A percentile compares a stretch with the other conserved stretches of the same genome.
These are phyloP conservation scores for Pluvialis apricaria DNA, from an alignment of 2,113 vertebrate genomes.

Conservation along the genomic window DNA sequence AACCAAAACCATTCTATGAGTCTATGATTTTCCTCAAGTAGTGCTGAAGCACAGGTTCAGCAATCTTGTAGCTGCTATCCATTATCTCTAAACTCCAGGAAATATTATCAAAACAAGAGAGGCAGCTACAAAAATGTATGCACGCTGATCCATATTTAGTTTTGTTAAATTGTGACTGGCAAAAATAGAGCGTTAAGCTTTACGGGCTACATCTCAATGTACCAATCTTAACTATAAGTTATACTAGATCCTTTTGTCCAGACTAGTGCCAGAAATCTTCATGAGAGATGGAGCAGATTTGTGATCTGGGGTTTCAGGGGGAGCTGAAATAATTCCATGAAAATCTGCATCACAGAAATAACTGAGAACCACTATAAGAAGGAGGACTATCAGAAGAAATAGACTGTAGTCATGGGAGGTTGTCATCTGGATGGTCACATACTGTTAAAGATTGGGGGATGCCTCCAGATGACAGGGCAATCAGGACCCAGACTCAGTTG, in stretches of 20 bases:
- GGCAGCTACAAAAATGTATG: neutral
- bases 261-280: neutral
- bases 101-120: neutral
- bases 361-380: neutral
- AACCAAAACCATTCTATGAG: too few relatives aligned
- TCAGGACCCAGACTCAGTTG: neutral
- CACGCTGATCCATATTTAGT: neutral
- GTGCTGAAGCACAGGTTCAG: neutral
- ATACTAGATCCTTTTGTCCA: neutral
- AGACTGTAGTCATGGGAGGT: neutral
- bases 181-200: neutral
- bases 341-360: neutral
- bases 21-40: neutral
- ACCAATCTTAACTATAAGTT: neutral
- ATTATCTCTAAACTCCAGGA: neutral
- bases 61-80: neutral
- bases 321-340: neutral
- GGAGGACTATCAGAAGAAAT: neutral
- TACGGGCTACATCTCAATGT: neutral
- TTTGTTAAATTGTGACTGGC: neutral
- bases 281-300: neutral
- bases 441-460: accelerated
- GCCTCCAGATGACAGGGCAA: neutral
- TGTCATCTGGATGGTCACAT: neutral
- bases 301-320: neutral